Percentiles rank a stretch among this genome's conserved stretches.
Conservation (phyloP, 2,888 invertebrate species). For the Portevinia maculata region DNA sequence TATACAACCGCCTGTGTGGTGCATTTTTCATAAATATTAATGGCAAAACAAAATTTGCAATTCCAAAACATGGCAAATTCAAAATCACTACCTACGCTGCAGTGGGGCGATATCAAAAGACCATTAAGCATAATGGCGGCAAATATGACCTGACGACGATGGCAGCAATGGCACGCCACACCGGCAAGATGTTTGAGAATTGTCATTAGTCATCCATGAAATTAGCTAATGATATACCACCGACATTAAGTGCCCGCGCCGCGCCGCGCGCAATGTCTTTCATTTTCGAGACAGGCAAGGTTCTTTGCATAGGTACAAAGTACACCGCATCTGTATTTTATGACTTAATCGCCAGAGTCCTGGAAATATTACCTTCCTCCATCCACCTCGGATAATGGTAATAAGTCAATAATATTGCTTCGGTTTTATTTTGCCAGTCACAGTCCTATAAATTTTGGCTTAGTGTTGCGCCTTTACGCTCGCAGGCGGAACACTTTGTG, state of each 20-base stretch:
- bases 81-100: constrained; percentile 3
- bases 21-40: constrained; percentile 70
- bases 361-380: constrained; percentile 21
- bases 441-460: constrained; percentile 54
- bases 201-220: constrained; percentile 70
- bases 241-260: constrained; percentile 55
- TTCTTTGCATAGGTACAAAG: constrained; percentile 51
- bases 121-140: constrained; percentile 61
- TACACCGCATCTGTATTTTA: constrained; percentile 62
- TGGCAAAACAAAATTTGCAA: constrained; percentile 60
- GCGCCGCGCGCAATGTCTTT: constrained; percentile 20
- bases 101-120: constrained; percentile 54
- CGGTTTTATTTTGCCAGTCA: constrained; percentile 34
- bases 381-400: constrained; percentile 53
- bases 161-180: constrained; percentile 2
- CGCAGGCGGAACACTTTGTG: constrained; percentile 5
- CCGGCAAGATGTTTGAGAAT: constrained; percentile 44
- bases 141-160: constrained; percentile 41
- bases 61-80: constrained; percentile 52
- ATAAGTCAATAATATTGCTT: constrained; percentile 67
- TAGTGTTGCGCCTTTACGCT: constrained; percentile 10
- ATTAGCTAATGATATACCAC: constrained; percentile 69
- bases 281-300: constrained; percentile 35
- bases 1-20: constrained; percentile 29
- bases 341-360: constrained; percentile 57